Evolutionary conservation across 2,888 invertebrate genomes (phyloP).

Genomic region (Chymomyza amoena): DNA sequence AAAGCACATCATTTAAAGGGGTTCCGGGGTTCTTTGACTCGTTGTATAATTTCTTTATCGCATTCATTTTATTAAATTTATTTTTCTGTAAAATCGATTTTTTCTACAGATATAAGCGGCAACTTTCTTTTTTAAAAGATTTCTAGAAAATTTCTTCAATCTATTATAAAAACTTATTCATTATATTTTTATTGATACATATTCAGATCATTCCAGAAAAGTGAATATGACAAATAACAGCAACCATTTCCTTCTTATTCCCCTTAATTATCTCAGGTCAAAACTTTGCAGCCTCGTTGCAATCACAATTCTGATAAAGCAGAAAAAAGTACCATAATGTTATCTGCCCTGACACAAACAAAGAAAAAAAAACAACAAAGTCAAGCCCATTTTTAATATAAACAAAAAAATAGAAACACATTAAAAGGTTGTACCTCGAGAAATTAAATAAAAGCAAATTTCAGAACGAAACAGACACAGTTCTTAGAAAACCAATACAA

Average conservation of each 20-base stretch:
- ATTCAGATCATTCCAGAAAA: conserved; percentile 7
- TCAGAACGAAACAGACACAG: conserved; percentile 12
- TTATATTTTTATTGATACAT: neutral
- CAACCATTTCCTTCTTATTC: neutral
- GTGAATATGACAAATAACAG: neutral
- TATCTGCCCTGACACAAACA: neutral
- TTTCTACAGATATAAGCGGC: too few relatives aligned
- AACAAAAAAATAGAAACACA: conserved; percentile 4
- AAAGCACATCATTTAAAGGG: too few relatives aligned
- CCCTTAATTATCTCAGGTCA: neutral
- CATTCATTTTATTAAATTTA: too few relatives aligned
- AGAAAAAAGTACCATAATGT: neutral
- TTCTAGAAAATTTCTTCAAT: too few relatives aligned
- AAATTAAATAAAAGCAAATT: conserved; percentile 20
- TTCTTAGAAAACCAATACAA: conserved; percentile 25
- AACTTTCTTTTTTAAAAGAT: too few relatives aligned
- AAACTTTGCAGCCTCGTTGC: neutral
- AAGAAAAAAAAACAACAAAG: conserved; percentile 20
- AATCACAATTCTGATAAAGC: neutral
- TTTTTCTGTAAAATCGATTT: too few relatives aligned
- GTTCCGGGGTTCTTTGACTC: too few relatives aligned
- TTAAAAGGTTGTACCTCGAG: neutral
- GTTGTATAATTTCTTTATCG: too few relatives aligned
- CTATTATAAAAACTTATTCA: neutral
- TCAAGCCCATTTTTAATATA: neutral